A percentile compares a stretch with the other conserved stretches of the same genome.
Conservation (phyloP, 2,113 vertebrate species). For the Microtus montanus region DNA sequence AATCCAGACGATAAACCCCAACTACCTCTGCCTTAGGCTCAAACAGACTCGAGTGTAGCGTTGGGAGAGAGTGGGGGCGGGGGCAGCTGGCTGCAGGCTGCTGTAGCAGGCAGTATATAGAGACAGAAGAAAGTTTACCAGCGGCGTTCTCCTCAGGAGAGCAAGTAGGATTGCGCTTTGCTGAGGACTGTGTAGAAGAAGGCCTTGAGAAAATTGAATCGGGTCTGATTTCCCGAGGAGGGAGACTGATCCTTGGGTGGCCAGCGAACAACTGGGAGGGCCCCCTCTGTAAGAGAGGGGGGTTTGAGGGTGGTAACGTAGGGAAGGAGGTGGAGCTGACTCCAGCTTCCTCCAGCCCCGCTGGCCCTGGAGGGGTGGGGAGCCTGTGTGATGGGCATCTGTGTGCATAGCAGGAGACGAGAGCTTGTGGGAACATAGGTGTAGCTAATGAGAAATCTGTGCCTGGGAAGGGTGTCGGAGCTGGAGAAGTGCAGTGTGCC, state of each 20-base stretch:
- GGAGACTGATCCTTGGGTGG: background rate
- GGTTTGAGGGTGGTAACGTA: too few relatives aligned
- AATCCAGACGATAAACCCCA: constrained; percentile 11
- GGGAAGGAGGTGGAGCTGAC: background rate
- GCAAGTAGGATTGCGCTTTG: background rate
- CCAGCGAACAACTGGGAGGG: background rate
- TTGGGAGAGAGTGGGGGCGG: background rate
- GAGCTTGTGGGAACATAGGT: constrained; percentile 58
- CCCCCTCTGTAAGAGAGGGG: background rate
- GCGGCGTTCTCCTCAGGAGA: background rate
- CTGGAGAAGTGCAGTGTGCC: background rate
- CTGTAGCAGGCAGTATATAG: background rate
- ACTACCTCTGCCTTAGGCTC: background rate
- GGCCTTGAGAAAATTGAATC: background rate
- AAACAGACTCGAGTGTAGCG: background rate
- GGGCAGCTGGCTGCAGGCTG: background rate
- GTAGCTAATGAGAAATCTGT: constrained; percentile 66
- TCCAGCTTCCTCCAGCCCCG: background rate
- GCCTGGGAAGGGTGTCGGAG: constrained; percentile 47
- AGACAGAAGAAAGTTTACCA: background rate
- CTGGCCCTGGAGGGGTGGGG: background rate
- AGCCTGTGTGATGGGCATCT: background rate
- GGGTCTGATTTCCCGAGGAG: background rate
- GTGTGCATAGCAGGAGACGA: constrained; percentile 44
- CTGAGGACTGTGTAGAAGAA: background rate